Conservation (phyloP, 2,797 vertebrate genomes). For the Eulemur rubriventer region DNA sequence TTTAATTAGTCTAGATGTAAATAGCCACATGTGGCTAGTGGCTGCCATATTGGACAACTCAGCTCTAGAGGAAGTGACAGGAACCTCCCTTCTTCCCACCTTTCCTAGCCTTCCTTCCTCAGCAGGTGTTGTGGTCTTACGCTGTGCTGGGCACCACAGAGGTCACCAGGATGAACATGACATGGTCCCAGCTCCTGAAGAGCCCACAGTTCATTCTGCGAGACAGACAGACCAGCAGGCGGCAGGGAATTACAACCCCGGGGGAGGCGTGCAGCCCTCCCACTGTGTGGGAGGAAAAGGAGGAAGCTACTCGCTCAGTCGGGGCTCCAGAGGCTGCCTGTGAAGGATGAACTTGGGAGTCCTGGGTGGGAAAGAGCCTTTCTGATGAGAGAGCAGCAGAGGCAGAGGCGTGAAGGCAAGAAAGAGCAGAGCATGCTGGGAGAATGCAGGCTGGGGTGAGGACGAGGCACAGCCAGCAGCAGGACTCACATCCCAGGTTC, state of each 20-base stretch:
- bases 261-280: background rate
- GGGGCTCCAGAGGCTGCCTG: background rate
- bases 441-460: background rate
- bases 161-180: background rate
- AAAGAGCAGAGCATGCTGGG: background rate
- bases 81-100: background rate
- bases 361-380: background rate
- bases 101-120: background rate
- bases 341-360: background rate
- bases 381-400: background rate
- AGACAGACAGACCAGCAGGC: background rate
- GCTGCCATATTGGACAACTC: background rate
- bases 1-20: background rate
- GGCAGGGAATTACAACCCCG: background rate
- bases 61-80: background rate
- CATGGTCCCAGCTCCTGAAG: background rate
- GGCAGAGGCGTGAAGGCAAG: background rate
- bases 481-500: background rate
- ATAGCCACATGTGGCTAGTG: background rate
- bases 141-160: background rate
- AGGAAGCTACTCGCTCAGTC: background rate
- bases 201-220: too few relatives aligned
- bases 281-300: background rate
- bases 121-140: background rate
- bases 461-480: background rate